phyloP scores from a whole-genome alignment of 2,888 invertebrate genomes.

The Lottia gigantea region DNA sequence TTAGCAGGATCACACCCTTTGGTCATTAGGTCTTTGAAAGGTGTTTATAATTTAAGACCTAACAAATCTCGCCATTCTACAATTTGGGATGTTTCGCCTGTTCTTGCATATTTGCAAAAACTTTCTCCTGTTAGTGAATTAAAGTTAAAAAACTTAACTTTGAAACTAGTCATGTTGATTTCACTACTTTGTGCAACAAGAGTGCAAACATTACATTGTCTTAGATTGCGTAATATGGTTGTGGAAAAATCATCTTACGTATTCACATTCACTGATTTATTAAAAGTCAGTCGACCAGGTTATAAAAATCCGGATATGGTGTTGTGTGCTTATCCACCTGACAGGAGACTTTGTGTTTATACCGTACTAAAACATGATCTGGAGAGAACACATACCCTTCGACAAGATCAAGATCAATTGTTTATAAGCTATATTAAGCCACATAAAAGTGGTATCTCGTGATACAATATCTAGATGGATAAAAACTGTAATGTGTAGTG shows the following conservation, averaged over 20 bases:
- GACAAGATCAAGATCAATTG: background rate
- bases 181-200: background rate
- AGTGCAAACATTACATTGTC: background rate
- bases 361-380: background rate
- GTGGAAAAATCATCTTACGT: background rate
- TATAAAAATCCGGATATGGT: background rate
- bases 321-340: conserved; percentile 1
- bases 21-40: background rate
- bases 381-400: background rate
- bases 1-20: background rate
- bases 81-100: background rate
- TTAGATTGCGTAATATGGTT: background rate
- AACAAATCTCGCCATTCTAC: background rate
- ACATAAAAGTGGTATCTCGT: background rate
- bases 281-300: background rate
- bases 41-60: conserved; percentile 1
- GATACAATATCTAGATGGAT: background rate
- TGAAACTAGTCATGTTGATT: conserved; percentile 1
- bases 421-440: background rate
- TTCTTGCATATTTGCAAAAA: background rate
- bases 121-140: background rate
- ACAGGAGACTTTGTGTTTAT: background rate
- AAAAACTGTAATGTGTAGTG: background rate
- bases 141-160: background rate
- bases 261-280: background rate